A percentile compares a stretch with the other conserved stretches of the same genome.
These are phyloP conservation scores for Zoanthus sociatus DNA, from an alignment of 92 coral and sea anemone species.

Conservation along the genomic window DNA sequence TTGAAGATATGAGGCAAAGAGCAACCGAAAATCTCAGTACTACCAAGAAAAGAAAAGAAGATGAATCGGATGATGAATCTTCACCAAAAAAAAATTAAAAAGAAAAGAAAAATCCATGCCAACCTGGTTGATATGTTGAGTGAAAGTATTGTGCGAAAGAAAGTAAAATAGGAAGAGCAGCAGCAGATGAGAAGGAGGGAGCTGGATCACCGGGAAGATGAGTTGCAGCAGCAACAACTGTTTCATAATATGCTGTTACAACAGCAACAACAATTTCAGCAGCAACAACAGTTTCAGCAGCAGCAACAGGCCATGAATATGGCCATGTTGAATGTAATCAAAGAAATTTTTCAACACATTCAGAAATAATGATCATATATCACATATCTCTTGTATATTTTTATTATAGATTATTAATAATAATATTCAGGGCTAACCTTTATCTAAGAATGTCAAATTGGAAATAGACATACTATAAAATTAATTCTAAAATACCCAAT, in stretches of 20 bases:
- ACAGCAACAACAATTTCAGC: background rate
- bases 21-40: conserved; percentile 48
- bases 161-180: conserved; percentile 19
- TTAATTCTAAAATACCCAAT: too few species aligned
- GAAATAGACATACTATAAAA: too few species aligned
- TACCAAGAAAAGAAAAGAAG: conserved; percentile 48
- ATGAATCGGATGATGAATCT: conserved; percentile 33
- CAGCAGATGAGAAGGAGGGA: conserved; percentile 28
- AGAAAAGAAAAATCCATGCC: conserved; percentile 41
- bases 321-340: background rate
- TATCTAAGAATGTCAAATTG: too few species aligned
- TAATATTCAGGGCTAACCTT: too few species aligned
- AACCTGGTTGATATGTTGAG: conserved; percentile 53
- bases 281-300: conserved; percentile 20
- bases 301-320: too few species aligned
- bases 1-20: conserved; percentile 45
- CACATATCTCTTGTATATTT: too few species aligned
- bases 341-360: background rate
- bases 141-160: conserved; percentile 2
- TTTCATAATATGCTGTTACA: conserved; percentile 40
- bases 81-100: conserved; percentile 4
- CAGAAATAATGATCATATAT: background rate
- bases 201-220: background rate
- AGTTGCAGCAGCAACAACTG: conserved; percentile 13
- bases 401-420: too few species aligned